Evolutionary conservation across 2,113 vertebrate genomes (phyloP).

Genomic region (Pagrus major): DNA sequence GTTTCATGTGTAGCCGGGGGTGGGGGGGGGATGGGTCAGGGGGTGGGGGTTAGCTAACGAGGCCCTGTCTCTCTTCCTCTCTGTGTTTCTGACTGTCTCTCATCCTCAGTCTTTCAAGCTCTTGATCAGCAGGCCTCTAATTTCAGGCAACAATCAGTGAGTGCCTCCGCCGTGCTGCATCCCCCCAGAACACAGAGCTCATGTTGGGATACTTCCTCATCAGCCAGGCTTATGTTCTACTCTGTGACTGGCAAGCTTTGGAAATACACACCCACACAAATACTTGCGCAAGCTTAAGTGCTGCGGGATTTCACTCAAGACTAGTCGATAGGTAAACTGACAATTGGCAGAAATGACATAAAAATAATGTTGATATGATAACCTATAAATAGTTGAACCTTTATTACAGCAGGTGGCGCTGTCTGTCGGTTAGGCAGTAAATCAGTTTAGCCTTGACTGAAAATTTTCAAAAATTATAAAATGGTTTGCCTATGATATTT

Average conservation of each 20-base stretch:
- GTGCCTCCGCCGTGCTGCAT: background rate
- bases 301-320: background rate
- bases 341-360: background rate
- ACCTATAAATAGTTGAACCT: background rate
- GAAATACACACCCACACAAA: conserved; percentile 4
- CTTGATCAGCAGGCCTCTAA: conserved; percentile 57
- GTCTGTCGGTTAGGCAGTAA: too few species aligned
- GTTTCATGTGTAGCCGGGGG: conserved; percentile 42
- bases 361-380: background rate
- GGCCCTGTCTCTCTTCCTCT: background rate
- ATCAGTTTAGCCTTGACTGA: background rate
- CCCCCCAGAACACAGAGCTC: conserved; percentile 32
- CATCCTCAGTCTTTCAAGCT: background rate
- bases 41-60: conserved; percentile 48
- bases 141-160: conserved; percentile 59
- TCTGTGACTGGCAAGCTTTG: conserved; percentile 14
- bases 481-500: background rate
- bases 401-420: background rate
- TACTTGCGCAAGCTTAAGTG: conserved; percentile 8
- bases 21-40: too few species aligned
- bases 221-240: conserved; percentile 20
- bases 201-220: conserved; percentile 51
- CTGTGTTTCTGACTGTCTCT: background rate
- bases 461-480: background rate
- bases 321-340: background rate